Evolutionary conservation across 2,797 vertebrate genomes (phyloP).

Genomic region (Phrynocephalus guinanensis): DNA sequence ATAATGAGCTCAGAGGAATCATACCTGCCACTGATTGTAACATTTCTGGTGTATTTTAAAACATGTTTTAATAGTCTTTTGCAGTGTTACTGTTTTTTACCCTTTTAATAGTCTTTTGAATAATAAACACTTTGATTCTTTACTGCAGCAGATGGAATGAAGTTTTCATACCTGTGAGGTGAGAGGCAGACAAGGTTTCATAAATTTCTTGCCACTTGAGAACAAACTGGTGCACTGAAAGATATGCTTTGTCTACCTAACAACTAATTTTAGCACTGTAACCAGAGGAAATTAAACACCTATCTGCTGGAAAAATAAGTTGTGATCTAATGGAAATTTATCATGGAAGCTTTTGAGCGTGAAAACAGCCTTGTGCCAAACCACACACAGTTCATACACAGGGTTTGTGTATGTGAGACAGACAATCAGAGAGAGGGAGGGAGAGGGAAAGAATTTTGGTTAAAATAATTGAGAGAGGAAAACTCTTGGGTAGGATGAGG

Average conservation of each 20-base stretch:
- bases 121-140: slow-evolving; percentile 14
- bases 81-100: neutral
- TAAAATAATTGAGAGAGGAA: neutral
- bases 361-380: slow-evolving; percentile 13
- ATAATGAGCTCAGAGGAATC: neutral
- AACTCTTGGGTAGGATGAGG: neutral
- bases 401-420: neutral
- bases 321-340: slow-evolving; percentile 22
- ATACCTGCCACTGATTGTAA: neutral
- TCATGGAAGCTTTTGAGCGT: slow-evolving; percentile 11
- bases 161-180: neutral
- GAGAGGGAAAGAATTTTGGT: too few relatives aligned
- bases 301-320: slow-evolving; percentile 39
- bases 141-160: slow-evolving; percentile 16
- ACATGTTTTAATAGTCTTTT: too few relatives aligned
- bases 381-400: neutral
- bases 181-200: slow-evolving; percentile 8
- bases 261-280: slow-evolving; percentile 25
- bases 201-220: neutral
- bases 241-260: slow-evolving; percentile 13
- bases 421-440: neutral
- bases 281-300: slow-evolving; percentile 35
- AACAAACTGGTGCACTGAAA: neutral
- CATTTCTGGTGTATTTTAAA: neutral
- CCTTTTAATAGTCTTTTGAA: neutral